A percentile compares a stretch with the other conserved stretches of the same genome.
These are phyloP conservation scores for Balearica regulorum DNA, from an alignment of 2,797 vertebrate species.

Conservation along the genomic window DNA sequence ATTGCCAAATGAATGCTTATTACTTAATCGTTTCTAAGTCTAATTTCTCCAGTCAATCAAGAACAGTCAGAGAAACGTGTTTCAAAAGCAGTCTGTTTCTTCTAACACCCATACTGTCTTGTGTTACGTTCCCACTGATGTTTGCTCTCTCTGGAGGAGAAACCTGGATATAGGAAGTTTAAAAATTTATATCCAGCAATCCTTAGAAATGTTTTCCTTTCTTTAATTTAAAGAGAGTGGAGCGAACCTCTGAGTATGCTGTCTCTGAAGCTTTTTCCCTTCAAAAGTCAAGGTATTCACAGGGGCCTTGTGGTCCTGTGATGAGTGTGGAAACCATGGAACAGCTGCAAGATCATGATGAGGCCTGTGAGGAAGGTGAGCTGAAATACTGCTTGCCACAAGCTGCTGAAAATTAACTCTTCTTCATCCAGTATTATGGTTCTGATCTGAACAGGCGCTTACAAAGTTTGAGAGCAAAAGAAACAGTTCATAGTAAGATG, in stretches of 20 bases:
- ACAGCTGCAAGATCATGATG: conserved; percentile 80
- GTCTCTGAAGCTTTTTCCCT: conserved; percentile 77
- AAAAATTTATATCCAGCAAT: neutral
- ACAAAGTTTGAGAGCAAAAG: neutral
- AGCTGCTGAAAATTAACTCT: neutral
- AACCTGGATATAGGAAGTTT: neutral
- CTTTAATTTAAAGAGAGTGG: conserved; percentile 75
- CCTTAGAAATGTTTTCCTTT: neutral
- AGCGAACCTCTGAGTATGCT: conserved; percentile 80
- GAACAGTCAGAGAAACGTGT: neutral
- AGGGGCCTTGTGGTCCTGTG: conserved; percentile 3
- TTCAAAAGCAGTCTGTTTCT: neutral
- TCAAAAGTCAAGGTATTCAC: conserved; percentile 61
- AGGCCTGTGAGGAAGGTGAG: conserved; percentile 85
- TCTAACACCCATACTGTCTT: neutral
- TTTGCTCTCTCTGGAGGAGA: neutral
- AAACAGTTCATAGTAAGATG: neutral
- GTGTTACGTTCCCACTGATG: neutral
- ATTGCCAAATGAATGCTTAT: neutral
- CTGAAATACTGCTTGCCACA: neutral
- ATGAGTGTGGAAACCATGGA: conserved; percentile 74
- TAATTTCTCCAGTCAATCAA: neutral
- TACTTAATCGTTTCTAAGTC: neutral
- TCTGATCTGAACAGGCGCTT: neutral
- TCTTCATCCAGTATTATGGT: neutral